Percentiles rank a stretch among this genome's conserved stretches.
phyloP scores from a whole-genome alignment of 23 tunicate genomes.

The Trididemnum nubilum region DNA sequence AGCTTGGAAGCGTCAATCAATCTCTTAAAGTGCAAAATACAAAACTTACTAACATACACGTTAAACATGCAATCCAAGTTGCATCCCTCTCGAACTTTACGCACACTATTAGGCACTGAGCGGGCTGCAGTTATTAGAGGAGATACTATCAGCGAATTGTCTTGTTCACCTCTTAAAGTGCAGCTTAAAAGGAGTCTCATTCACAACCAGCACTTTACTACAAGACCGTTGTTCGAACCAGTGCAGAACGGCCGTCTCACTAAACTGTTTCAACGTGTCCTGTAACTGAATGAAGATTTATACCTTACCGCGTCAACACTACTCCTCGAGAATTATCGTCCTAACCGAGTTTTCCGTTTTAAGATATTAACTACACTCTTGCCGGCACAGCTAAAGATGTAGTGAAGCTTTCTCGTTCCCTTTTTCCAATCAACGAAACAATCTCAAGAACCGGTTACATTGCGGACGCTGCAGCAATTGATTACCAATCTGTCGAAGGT shows the following conservation, averaged over 20 bases:
- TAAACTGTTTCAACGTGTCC: background rate
- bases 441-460: too few species aligned
- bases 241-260: slow-evolving; percentile 20
- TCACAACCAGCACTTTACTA: background rate
- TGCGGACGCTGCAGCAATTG: too few species aligned
- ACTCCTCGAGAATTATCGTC: background rate
- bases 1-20: background rate
- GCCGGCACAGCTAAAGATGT: slow-evolving; percentile 10
- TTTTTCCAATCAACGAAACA: too few species aligned
- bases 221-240: slow-evolving; percentile 31
- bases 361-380: background rate
- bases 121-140: slow-evolving; percentile 16
- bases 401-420: slow-evolving; percentile 15
- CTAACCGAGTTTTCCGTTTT: slow-evolving; percentile 9
- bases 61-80: background rate
- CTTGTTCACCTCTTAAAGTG: slow-evolving; percentile 15
- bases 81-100: slow-evolving; percentile 17
- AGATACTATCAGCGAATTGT: slow-evolving; percentile 12
- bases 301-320: slow-evolving; percentile 4
- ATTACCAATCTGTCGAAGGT: too few species aligned
- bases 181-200: slow-evolving; percentile 24
- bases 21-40: slow-evolving; percentile 9
- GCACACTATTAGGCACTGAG: slow-evolving; percentile 12
- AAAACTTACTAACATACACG: slow-evolving; percentile 3
- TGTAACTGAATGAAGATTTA: background rate